phyloP scores from a whole-genome alignment of 2,113 vertebrate species.

The Pampusana beccarii region DNA sequence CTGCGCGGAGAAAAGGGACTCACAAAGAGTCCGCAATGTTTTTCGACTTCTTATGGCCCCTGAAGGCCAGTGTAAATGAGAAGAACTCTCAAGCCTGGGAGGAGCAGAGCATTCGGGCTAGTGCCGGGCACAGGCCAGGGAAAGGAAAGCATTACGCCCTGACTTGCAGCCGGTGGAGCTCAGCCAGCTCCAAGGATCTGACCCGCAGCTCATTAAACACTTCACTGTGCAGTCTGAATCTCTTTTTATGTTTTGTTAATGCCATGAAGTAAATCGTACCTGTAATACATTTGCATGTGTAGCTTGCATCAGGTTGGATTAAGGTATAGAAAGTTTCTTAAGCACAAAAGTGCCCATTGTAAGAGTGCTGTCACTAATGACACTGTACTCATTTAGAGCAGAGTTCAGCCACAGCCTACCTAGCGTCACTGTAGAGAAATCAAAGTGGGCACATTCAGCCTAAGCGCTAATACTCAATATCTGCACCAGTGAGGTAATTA shows the following conservation, averaged over 20 bases:
- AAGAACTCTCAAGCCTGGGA: neutral
- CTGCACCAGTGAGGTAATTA: constrained; percentile 51
- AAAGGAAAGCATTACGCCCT: neutral
- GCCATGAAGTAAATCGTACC: constrained; percentile 23
- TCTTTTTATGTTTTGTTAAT: constrained; percentile 7
- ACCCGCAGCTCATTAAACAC: constrained; percentile 22
- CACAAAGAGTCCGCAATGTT: neutral
- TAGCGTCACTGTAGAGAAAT: constrained; percentile 43
- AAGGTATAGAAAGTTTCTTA: constrained; percentile 42
- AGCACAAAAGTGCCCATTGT: constrained; percentile 53
- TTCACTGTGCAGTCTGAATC: neutral
- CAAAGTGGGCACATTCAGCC: constrained; percentile 42
- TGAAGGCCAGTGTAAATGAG: neutral
- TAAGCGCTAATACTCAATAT: constrained; percentile 1
- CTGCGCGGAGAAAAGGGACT: neutral
- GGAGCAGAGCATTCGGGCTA: neutral
- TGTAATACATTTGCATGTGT: constrained; percentile 26
- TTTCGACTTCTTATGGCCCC: neutral
- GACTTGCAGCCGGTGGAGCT: neutral
- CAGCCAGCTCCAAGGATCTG: neutral
- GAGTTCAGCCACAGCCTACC: constrained; percentile 33
- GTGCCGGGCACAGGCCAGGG: neutral
- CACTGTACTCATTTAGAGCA: constrained; percentile 36
- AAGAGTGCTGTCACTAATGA: constrained; percentile 8
- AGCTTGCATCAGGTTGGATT: constrained; percentile 55